Evolutionary conservation across 2,888 invertebrate genomes (phyloP).

Genomic region (Acronicta psi): DNA sequence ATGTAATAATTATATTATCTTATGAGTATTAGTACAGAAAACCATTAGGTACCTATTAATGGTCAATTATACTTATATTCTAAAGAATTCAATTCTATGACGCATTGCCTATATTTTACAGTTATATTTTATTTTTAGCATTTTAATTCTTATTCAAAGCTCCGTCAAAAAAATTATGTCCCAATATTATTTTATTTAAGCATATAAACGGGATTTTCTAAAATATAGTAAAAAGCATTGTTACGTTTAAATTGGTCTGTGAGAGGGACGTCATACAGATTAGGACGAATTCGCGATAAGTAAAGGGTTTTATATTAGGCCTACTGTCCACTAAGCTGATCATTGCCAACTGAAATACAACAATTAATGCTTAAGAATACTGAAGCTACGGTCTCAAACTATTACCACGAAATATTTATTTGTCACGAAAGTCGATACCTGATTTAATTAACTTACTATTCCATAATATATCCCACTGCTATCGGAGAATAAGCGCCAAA

Average conservation of each 20-base stretch:
- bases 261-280: constrained; percentile 37
- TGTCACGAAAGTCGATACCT: neutral
- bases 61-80: constrained; percentile 15
- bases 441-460: neutral
- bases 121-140: constrained; percentile 31
- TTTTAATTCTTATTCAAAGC: constrained; percentile 53
- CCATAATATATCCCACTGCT: constrained; percentile 1
- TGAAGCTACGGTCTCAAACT: too few species aligned
- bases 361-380: too few species aligned
- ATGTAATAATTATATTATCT: neutral
- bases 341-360: neutral
- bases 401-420: too few species aligned
- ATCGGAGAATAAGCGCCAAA: constrained; percentile 5
- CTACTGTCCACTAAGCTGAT: constrained; percentile 24
- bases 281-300: constrained; percentile 37
- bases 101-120: constrained; percentile 65
- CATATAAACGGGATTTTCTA: constrained; percentile 10
- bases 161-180: constrained; percentile 51
- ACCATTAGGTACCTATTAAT: constrained; percentile 13
- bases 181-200: constrained; percentile 32
- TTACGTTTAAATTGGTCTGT: constrained; percentile 54
- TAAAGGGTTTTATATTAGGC: constrained; percentile 24
- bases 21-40: constrained; percentile 8
- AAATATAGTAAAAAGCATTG: constrained; percentile 36
- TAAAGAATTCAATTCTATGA: constrained; percentile 67